These are phyloP conservation scores for Clepsis dumicolana DNA, from an alignment of 2,888 invertebrate genomes.

Conservation along the genomic window DNA sequence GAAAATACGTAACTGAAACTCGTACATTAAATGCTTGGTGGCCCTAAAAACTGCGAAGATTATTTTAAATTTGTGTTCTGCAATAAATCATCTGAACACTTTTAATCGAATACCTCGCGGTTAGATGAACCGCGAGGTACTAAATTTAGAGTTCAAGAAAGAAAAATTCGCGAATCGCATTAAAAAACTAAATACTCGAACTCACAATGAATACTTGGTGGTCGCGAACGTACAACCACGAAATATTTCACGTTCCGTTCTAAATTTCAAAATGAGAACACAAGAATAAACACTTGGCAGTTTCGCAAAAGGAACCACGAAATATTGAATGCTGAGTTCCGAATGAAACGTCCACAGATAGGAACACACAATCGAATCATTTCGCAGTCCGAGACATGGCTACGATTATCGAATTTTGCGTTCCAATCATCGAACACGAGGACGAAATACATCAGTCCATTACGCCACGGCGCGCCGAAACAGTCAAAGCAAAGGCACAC, in stretches of 20 bases:
- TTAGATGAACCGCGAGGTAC: not conserved
- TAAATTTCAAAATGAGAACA: slow-evolving; percentile 3
- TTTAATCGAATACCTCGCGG: slow-evolving; percentile 4
- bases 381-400: slow-evolving; percentile 32
- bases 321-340: slow-evolving; percentile 10
- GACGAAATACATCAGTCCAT: not conserved
- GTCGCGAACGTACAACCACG: not conserved
- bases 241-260: slow-evolving; percentile 15
- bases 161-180: slow-evolving; percentile 1
- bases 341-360: slow-evolving; percentile 15
- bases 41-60: slow-evolving; percentile 10
- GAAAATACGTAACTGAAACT: slow-evolving; percentile 19
- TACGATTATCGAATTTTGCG: slow-evolving; percentile 19
- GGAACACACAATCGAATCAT: slow-evolving; percentile 22
- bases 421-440: slow-evolving; percentile 31
- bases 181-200: not conserved
- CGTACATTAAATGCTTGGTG: slow-evolving; percentile 5
- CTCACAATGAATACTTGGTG: slow-evolving; percentile 11
- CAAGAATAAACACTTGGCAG: slow-evolving; percentile 22
- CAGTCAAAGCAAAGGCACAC: slow-evolving; percentile 24
- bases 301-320: slow-evolving; percentile 14
- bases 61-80: slow-evolving; percentile 15
- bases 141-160: not conserved
- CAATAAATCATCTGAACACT: not conserved
- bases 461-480: slow-evolving; percentile 10